phyloP scores from a whole-genome alignment of 1,140 invertebrate species.

The Trichonephila inaurata region DNA sequence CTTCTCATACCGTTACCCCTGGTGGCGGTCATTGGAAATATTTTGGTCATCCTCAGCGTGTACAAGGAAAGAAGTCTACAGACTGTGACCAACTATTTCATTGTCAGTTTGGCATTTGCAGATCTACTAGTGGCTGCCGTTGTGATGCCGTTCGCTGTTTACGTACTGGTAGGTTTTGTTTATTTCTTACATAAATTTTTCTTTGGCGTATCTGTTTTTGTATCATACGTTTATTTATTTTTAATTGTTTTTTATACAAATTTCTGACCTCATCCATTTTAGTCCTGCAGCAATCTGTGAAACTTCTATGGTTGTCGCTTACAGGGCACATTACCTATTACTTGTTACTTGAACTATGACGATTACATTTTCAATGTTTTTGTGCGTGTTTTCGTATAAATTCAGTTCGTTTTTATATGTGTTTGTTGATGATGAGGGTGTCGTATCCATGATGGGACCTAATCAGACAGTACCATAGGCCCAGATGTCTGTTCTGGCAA shows the following conservation, averaged over 20 bases:
- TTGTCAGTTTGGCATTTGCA: constrained; percentile 97
- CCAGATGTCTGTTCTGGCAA: too few species aligned
- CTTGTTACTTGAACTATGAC: too few species aligned
- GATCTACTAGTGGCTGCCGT: constrained; percentile 97
- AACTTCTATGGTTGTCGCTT: too few species aligned
- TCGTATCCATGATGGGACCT: too few species aligned
- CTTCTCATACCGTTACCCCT: constrained; percentile 94
- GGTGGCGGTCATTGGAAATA: constrained; percentile 97
- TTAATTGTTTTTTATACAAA: too few species aligned
- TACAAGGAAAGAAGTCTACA: constrained; percentile 93
- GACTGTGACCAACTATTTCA: constrained; percentile 99
- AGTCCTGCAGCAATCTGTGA: not conserved
- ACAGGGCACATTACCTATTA: too few species aligned
- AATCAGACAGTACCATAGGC: too few species aligned
- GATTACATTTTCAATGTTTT: too few species aligned
- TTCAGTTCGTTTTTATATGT: too few species aligned
- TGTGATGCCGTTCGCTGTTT: constrained; percentile 99
- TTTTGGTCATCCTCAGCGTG: constrained; percentile 97
- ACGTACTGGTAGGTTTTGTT: constrained; percentile 91
- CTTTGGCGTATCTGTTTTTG: not conserved
- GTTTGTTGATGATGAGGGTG: too few species aligned
- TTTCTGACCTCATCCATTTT: not conserved
- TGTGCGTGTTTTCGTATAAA: too few species aligned
- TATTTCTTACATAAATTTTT: constrained; percentile 8
- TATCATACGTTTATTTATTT: too few species aligned